Evolutionary conservation across 2,797 vertebrate species (phyloP), one percentile per base, ranked within the genome.

Genomic region (Glyptemys insculpta): DNA sequence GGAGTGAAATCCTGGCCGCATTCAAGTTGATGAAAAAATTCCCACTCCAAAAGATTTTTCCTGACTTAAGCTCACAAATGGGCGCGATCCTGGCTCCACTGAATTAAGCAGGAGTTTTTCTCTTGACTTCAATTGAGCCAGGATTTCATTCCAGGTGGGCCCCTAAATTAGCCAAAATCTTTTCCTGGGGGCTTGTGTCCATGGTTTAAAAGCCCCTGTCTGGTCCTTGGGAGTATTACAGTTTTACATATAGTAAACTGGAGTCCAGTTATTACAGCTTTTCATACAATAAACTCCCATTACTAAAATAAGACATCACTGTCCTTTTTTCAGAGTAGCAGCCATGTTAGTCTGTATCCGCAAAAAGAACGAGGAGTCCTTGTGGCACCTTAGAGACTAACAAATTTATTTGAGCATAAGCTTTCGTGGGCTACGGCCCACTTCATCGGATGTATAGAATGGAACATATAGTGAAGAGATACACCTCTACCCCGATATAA

Each of bases 111-210:
- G 19, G n/a, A 37, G 8, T 72, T 68, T 68, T 76, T 47, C 72
- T 15, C 6, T 47, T 76, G 52, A 2, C 16, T 62, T 83, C 76
- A 1, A 0, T 0, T 0, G 53, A 52, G 78, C 5, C n/a, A 41
- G 68, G 19, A 5, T 74, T 80, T 90, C 18, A 10, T 41, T 31
- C 81, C 19, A 15, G 29, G 6, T 18, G 1, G 1, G 0, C 3
- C 16, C 18, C 4, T 12, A 72, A 85, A 72, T 3, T 57, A 79
- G 6, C 16, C 31, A 8, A 5, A 0, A 1, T 18, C 81, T 91
- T 89, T 81, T 7, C 41, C 37, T 1, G 0, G 65, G 44, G 27
- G 27, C 47, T 49, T 6, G 27, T 47, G 27, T 15, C 62, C 34
- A 65, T 4, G 4, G 34, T 8, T 65, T 65, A 65, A 65, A 62